Evolutionary conservation across 1,140 invertebrate species (phyloP), one percentile per base, ranked within the genome.

Genomic region (Wasmannia auropunctata): DNA sequence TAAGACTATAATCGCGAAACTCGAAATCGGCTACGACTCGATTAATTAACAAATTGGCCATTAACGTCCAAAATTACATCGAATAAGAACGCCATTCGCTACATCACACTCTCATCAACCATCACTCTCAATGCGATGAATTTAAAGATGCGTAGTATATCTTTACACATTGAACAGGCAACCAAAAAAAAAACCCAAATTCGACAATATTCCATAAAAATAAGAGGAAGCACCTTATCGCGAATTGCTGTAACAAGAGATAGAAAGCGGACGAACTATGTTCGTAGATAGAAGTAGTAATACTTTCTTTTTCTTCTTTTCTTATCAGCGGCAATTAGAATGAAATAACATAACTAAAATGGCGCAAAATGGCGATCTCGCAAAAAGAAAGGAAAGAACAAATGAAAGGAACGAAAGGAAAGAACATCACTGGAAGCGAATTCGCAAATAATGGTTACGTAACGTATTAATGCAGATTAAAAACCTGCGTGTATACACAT

Each of bases 1-100:
- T 91, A 89, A 58, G 43, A 70, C 86, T 92, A 79, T 65, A 91
- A 72, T 85, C 87, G 85, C 51, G 74, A 58, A 87, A 91, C 75
- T 80, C 79, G 31, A 89, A 86, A 46, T 90, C 72, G 37, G 60
- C 25, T 79, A 86, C 16, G 90, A 87, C 62, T 79, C 74, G 49
- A 79, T 76, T 87, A 90, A 90, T 70, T n/a, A n/a, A n/a, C n/a
- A n/a, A 67, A 86, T 69, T 79, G 49, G 31, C 62, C 60, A 75
- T 14, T 79, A 51, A 8, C 54, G 51, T 58, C 40, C 19, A 81
- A 69, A 76, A 87, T 54, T 34, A 90, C 40, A 69, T 84, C 69
- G 14, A 25, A n/a, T 77, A 90, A 90, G 51, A 88, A 89, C 74
- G 77, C 22, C n/a, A 90, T 81, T 77, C 60, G 76, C 79, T 88